Evolutionary conservation across 2,797 vertebrate species (phyloP).

Genomic region (Phrynocephalus vlangalii): DNA sequence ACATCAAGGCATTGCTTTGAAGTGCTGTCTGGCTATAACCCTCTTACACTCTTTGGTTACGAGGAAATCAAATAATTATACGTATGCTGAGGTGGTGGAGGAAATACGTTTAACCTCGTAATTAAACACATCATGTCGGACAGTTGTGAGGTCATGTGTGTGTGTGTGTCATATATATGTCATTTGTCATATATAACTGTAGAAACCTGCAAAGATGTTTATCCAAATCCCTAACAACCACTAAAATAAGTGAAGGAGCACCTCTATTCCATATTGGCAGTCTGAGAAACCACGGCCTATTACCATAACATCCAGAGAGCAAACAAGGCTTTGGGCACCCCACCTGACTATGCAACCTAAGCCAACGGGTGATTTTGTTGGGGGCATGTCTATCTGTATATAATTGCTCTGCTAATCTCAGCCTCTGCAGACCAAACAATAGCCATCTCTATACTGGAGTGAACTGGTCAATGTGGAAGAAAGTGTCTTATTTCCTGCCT

Average conservation of each 20-base stretch:
- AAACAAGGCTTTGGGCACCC: constrained; percentile 3
- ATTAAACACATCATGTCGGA: constrained; percentile 90
- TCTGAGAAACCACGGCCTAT: not conserved
- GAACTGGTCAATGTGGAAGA: not conserved
- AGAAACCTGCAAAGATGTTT: constrained; percentile 83
- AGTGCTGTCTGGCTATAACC: constrained; percentile 96
- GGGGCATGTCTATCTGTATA: not conserved
- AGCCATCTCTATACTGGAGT: not conserved
- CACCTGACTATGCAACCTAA: not conserved
- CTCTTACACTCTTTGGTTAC: constrained; percentile 85
- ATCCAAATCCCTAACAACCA: constrained; percentile 77
- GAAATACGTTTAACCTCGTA: constrained; percentile 92
- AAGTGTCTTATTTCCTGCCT: not conserved
- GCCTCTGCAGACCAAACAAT: not conserved
- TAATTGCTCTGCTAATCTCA: not conserved
- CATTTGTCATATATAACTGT: constrained; percentile 78
- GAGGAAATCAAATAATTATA: constrained; percentile 96
- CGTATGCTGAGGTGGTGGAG: constrained; percentile 79
- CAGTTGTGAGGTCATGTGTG: constrained; percentile 77
- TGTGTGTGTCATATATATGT: too few species aligned
- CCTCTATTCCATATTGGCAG: constrained; percentile 54
- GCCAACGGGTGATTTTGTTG: too few species aligned
- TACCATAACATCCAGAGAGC: not conserved
- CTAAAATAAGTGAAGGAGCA: constrained; percentile 73
- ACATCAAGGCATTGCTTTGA: constrained; percentile 96